Evolutionary conservation across 2,797 vertebrate genomes (phyloP), one percentile per base, ranked within the genome.

Genomic region (Sebastes kiyomatsui): DNA sequence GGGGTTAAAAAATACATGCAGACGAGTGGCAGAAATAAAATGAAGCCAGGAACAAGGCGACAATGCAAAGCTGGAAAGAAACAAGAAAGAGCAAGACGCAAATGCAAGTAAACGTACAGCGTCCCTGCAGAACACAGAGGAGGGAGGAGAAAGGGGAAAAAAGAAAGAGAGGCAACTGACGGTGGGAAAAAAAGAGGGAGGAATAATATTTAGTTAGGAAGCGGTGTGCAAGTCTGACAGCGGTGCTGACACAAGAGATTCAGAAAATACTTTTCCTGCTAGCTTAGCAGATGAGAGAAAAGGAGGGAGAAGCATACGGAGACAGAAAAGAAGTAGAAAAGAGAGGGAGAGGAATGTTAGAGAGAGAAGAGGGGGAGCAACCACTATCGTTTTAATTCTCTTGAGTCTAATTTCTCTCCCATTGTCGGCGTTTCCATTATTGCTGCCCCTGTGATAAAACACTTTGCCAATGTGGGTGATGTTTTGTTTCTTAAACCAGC

Each of bases 131-230:
- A 82, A 79, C 33, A 62, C 11, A 54, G 70, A 32, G 66, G 12
- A 33, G 20, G 8, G 7, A 7, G 25, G 14, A 25, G 18, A 27
- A 18, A 13, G 3, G 27, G 46, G 4, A 11, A 27, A 49, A 38
- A 33, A 32, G 8, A 30, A n/a, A 22, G 12, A 54, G 58, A 78
- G 67, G 73, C 32, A 75, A 75, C 35, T 68, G 78, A 72, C 61
- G 67, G 59, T 30, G 42, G 35, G 28, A 71, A n/a, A 60, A 30
- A 56, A 32, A 56, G 46, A 80, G 42, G 9, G 77, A 80, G 92
- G 88, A 91, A 92, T 92, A 93, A 92, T 93, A 90, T 94, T 92
- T 92, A 90, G 91, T 90, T 88, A 84, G 90, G 91, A 92, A 92
- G 87, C 54, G 8, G 58, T 54, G 83, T 87, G 81, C 61, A 35